These are phyloP conservation scores for Channa striata DNA, from an alignment of 2,797 vertebrate genomes.

Conservation along the genomic window DNA sequence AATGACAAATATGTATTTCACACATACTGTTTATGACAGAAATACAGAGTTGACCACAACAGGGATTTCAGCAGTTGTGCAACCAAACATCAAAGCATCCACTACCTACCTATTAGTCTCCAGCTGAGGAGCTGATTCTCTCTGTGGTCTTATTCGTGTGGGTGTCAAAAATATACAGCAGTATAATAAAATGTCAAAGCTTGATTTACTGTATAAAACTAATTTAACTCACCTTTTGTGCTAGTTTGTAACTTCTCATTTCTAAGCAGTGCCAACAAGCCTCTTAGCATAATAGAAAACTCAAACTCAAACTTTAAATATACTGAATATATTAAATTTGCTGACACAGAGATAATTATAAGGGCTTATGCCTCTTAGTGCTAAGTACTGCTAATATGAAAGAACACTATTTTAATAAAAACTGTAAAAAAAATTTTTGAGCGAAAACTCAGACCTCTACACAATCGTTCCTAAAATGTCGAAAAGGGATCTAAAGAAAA, in stretches of 20 bases:
- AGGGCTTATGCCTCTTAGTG: too few species aligned
- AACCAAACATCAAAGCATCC: slow-evolving; percentile 6
- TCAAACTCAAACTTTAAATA: slow-evolving; percentile 10
- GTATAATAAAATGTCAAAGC: not conserved
- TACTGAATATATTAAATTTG: slow-evolving; percentile 1
- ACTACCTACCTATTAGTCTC: slow-evolving; percentile 25
- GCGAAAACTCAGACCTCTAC: not conserved
- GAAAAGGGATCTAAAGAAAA: not conserved
- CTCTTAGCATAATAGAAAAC: slow-evolving; percentile 10
- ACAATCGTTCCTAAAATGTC: not conserved
- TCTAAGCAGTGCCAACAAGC: not conserved
- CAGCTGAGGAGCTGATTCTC: slow-evolving; percentile 13
- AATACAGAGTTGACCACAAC: slow-evolving; percentile 8
- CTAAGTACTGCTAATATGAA: too few species aligned
- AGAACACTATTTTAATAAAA: too few species aligned
- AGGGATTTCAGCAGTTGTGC: slow-evolving; percentile 2
- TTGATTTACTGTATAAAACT: not conserved
- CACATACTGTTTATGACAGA: not conserved
- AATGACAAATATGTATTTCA: slow-evolving; percentile 9
- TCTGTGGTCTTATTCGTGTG: slow-evolving; percentile 27
- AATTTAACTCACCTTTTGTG: not conserved
- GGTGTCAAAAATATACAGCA: slow-evolving; percentile 26
- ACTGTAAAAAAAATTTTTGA: too few species aligned
- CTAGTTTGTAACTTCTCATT: slow-evolving; percentile 13
- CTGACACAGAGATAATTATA: too few species aligned